Conservation (phyloP, 2,888 invertebrate species). For the Vesta saturnalis region DNA sequence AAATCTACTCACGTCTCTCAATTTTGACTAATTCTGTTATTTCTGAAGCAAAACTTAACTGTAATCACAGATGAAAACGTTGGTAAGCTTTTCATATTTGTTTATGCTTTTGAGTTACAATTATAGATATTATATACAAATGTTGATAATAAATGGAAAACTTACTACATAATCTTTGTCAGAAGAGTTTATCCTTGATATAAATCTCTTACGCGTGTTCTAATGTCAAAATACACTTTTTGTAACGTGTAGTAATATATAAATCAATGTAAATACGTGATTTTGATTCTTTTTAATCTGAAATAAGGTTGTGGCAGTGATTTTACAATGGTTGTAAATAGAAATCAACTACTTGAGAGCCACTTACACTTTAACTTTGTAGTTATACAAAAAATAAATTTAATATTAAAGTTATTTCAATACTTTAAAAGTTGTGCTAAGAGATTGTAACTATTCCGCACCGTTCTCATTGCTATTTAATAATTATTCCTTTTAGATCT, state of each 20-base stretch:
- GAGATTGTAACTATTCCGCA: too few species aligned
- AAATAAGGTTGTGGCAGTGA: background rate
- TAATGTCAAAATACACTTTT: background rate
- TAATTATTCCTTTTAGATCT: too few species aligned
- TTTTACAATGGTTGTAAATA: background rate
- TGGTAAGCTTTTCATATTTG: background rate
- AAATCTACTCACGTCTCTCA: background rate
- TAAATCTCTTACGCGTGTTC: background rate
- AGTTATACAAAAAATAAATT: background rate
- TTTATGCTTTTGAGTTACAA: background rate
- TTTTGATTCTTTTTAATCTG: background rate
- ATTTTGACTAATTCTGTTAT: background rate
- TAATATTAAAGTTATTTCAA: background rate
- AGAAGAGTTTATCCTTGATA: too few species aligned
- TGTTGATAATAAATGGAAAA: too few species aligned
- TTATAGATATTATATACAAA: background rate
- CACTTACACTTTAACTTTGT: background rate
- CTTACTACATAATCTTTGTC: too few species aligned
- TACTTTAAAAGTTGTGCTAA: background rate
- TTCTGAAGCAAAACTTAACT: background rate
- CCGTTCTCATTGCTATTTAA: too few species aligned
- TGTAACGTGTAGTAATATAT: background rate
- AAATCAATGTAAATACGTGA: background rate
- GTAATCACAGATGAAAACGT: background rate
- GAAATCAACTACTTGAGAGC: background rate